Evolutionary conservation across 2,113 vertebrate species (phyloP), one percentile per base, ranked within the genome.

Genomic region (Colius striatus): DNA sequence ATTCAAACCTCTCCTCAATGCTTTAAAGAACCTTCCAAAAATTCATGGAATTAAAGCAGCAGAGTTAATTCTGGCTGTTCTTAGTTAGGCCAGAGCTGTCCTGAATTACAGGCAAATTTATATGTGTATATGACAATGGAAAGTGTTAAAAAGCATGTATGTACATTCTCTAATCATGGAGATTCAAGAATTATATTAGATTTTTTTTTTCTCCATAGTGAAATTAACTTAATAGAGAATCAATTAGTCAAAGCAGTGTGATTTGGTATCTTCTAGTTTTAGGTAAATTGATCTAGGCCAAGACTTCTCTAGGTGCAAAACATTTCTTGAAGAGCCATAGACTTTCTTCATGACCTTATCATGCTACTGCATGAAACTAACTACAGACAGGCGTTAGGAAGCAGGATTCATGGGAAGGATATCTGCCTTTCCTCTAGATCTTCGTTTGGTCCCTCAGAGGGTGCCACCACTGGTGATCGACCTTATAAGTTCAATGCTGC

Each of bases 1-100:
- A 17, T 75, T 82, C 67, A 95, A 32, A 92, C 83, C 75, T 96
- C 53, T 94, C 81, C 81, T 94, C 38, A 26, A 55, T 90, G 82
- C 90, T 96, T 95, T 96, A 89, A 90, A 91, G 90, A 92, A 86
- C 66, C 57, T 94, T 94, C 55, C 74, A 93, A 83, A 67, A 91
- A 94, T 81, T 74, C 32, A 58, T 26, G 80, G 78, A 91, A 93
- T 87, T 25, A 32, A 90, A 94, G 70, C 60, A 87, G 73, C 51
- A 83, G 30, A 54, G 26, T 94, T 77, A 76, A 62, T 43, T 76
- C 74, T 84, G 38, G 22, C 92, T 93, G 75, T 95, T 96, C 62
- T 78, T 89, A 90, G 85, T 96, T 87, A 95, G 58, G n/a, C n/a
- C 41, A 82, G 41, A 81, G 75, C 65, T 90, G 65, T 76, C 84